Evolutionary conservation across 2,797 vertebrate species (phyloP).

Genomic region (Zalophus californianus): DNA sequence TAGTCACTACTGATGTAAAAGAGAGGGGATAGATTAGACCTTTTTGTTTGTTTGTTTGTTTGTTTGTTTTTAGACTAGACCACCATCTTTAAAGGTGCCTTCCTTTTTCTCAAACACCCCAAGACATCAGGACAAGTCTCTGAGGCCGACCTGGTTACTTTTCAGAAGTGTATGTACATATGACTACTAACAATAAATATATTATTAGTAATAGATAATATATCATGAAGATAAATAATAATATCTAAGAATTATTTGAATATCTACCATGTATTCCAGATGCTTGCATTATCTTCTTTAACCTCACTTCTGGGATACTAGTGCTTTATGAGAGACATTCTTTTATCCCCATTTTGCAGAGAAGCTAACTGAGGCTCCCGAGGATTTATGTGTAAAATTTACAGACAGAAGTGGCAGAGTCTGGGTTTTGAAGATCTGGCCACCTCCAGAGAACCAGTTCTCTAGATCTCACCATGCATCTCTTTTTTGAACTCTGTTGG

Average conservation of each 20-base stretch:
- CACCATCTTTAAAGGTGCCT: neutral
- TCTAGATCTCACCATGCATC: neutral
- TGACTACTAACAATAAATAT: neutral
- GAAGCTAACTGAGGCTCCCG: neutral
- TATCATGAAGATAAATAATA: neutral
- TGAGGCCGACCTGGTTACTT: neutral
- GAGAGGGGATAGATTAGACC: neutral
- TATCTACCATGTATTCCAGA: neutral
- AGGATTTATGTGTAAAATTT: neutral
- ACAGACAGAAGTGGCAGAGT: neutral
- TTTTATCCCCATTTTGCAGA: neutral
- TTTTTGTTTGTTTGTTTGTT: neutral
- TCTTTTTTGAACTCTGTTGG: neutral
- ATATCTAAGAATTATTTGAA: neutral
- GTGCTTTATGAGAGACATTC: neutral
- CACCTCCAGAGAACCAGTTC: neutral
- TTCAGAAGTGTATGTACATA: neutral
- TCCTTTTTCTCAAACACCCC: neutral
- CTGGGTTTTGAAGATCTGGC: neutral
- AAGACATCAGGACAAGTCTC: neutral
- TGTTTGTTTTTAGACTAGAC: neutral
- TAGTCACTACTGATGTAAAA: neutral
- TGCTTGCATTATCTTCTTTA: neutral
- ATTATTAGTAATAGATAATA: neutral
- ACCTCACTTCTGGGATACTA: neutral